These are phyloP conservation scores for Clivina fossor DNA, from an alignment of 2,888 invertebrate genomes.

Conservation along the genomic window DNA sequence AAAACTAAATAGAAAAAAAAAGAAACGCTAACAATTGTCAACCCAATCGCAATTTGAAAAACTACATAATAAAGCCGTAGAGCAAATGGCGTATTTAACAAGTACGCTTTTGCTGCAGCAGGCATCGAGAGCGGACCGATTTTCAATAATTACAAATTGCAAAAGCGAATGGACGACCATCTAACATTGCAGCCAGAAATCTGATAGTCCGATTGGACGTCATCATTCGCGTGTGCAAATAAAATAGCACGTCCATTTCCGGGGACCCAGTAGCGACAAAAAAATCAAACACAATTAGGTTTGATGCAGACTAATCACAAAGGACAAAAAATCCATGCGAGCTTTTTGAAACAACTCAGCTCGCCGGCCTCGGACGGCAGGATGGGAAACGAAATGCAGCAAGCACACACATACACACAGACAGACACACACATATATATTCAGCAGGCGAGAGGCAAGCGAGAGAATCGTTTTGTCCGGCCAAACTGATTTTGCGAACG, in stretches of 20 bases:
- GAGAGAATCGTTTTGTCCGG: constrained; percentile 52
- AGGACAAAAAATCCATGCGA: constrained; percentile 52
- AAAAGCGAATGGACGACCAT: too few relatives aligned
- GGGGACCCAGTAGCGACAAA: constrained; percentile 42
- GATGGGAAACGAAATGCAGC: constrained; percentile 18
- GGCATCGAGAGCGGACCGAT: constrained; percentile 24
- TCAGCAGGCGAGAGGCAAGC: constrained; percentile 44
- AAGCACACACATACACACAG: too few relatives aligned
- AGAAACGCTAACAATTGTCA: neutral
- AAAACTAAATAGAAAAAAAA: too few relatives aligned
- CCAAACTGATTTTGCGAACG: constrained; percentile 55
- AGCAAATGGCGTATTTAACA: constrained; percentile 28
- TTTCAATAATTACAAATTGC: constrained; percentile 34
- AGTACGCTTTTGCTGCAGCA: too few relatives aligned
- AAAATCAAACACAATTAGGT: constrained; percentile 50
- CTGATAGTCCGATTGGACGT: constrained; percentile 30
- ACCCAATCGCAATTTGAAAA: too few relatives aligned
- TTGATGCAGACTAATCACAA: constrained; percentile 54
- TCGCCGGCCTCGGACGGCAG: constrained; percentile 33
- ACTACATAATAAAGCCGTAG: constrained; percentile 25
- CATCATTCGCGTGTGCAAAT: constrained; percentile 33
- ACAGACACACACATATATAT: constrained; percentile 41
- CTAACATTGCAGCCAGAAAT: constrained; percentile 34
- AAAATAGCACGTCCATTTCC: constrained; percentile 11
- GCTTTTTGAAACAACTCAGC: constrained; percentile 25